Conservation (phyloP, 2,888 invertebrate genomes). For the Harpalus rubripes region DNA sequence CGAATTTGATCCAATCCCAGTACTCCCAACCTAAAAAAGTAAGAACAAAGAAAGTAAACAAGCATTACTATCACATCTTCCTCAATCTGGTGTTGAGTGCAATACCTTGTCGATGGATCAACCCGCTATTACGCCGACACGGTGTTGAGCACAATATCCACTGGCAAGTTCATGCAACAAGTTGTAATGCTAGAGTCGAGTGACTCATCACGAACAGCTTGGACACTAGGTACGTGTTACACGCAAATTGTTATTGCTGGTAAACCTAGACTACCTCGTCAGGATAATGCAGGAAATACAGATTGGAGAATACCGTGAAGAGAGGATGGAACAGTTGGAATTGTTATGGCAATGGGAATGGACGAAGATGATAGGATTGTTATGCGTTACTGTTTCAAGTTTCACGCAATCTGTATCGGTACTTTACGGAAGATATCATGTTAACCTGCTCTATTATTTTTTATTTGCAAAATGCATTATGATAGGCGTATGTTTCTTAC, state of each 20-base stretch:
- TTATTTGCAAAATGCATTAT: too few relatives aligned
- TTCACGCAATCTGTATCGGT: too few relatives aligned
- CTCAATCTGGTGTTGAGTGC: conserved; percentile 29
- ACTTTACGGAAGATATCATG: too few relatives aligned
- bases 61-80: background rate
- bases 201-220: background rate
- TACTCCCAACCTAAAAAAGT: background rate
- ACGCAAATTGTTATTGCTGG: background rate
- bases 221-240: background rate
- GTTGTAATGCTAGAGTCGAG: background rate
- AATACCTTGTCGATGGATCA: conserved; percentile 58
- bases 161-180: background rate
- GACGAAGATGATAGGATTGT: too few relatives aligned
- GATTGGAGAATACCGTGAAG: background rate
- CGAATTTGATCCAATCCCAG: too few relatives aligned
- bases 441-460: too few relatives aligned
- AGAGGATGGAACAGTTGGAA: background rate
- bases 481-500: too few relatives aligned
- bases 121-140: conserved; percentile 58
- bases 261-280: background rate
- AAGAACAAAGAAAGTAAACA: conserved; percentile 6
- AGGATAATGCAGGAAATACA: background rate
- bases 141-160: conserved; percentile 17
- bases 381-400: too few relatives aligned
- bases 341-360: background rate